Conservation (phyloP, 2,113 vertebrate species). For the Ovibos moschatus region DNA sequence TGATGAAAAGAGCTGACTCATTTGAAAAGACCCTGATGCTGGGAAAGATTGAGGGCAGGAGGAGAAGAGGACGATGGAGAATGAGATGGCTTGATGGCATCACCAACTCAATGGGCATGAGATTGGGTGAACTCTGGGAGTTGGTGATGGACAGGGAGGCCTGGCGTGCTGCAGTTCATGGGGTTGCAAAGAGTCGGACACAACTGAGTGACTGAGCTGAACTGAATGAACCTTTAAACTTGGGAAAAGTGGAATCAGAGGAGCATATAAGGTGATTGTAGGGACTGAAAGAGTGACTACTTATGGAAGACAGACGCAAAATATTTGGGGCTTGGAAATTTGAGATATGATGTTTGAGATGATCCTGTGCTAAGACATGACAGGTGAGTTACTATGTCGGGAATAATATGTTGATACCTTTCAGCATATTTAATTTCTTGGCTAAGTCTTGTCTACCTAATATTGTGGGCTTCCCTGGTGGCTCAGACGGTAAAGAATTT, state of each 20-base stretch:
- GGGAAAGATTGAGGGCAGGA: neutral
- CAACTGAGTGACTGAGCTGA: rapidly evolving
- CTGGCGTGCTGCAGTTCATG: rapidly evolving
- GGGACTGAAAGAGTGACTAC: neutral
- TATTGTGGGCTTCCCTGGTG: neutral
- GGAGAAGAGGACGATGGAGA: neutral
- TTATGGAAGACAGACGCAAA: neutral
- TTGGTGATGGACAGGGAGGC: neutral
- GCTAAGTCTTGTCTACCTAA: neutral
- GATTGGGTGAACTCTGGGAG: rapidly evolving
- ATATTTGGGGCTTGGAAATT: neutral
- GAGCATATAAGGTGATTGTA: neutral
- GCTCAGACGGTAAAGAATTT: neutral
- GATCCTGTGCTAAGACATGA: neutral
- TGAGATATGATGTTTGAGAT: neutral
- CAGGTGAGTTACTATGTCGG: neutral
- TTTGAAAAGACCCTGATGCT: neutral
- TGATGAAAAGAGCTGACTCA: neutral
- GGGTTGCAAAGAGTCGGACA: neutral
- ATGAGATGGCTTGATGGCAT: neutral
- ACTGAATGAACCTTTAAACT: neutral
- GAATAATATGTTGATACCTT: neutral
- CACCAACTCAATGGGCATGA: neutral
- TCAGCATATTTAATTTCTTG: neutral
- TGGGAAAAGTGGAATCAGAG: neutral